phyloP scores from a whole-genome alignment of 2,113 vertebrate species.

The Phodopus roborovskii region DNA sequence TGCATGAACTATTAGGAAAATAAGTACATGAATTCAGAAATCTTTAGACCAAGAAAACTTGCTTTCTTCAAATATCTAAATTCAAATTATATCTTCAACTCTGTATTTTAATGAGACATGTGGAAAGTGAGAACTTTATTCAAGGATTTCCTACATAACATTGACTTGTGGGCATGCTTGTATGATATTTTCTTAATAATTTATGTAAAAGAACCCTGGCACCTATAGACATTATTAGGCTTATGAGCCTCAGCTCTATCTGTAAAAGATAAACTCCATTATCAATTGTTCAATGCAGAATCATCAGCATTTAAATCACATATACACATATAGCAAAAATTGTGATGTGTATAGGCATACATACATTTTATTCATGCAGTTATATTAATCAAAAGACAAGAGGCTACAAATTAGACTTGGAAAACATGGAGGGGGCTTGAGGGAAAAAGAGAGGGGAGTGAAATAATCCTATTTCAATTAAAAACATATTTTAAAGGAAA shows the following conservation, averaged over 20 bases:
- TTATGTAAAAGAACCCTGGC: too few relatives aligned
- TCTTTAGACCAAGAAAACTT: background rate
- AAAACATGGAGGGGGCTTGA: too few relatives aligned
- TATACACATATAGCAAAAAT: background rate
- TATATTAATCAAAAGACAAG: background rate
- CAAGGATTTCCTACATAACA: background rate
- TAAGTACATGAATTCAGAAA: background rate
- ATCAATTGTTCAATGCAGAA: background rate
- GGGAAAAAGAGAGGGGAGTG: background rate
- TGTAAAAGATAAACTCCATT: background rate
- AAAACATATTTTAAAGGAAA: background rate
- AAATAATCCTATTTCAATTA: background rate
- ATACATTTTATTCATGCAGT: background rate
- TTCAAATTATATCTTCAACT: background rate
- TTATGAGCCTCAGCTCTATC: too few relatives aligned
- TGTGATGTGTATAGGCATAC: background rate
- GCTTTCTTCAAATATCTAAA: background rate
- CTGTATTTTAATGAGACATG: background rate
- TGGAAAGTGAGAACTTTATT: background rate
- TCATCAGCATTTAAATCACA: background rate
- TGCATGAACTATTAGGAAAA: constrained; percentile 6
- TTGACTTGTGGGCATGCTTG: background rate
- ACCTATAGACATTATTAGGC: too few relatives aligned
- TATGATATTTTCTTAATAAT: background rate
- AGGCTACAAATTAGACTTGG: background rate